Conservation (phyloP, 2,888 invertebrate species). For the Eristalis tenax region DNA sequence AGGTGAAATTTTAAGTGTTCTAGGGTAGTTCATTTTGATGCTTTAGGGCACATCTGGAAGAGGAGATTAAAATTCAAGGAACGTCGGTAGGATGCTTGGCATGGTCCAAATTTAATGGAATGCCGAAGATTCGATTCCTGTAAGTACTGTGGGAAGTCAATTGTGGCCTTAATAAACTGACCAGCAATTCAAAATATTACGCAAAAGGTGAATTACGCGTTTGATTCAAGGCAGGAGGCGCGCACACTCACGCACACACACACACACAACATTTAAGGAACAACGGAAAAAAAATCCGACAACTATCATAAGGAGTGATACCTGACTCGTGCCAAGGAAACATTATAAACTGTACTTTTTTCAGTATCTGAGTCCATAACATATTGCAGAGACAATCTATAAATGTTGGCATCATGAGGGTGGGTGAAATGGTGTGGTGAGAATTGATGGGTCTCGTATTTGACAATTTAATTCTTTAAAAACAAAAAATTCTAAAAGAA, state of each 20-base stretch:
- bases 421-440: neutral
- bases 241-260: no score
- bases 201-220: neutral
- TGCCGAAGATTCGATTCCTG: constrained; percentile 54
- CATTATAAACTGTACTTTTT: neutral
- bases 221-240: neutral
- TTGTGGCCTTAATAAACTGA: constrained; percentile 47
- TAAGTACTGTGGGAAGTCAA: constrained; percentile 4
- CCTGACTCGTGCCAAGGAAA: neutral
- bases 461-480: neutral
- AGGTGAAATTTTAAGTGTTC: constrained; percentile 63
- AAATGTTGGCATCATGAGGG: neutral
- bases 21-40: constrained; percentile 45
- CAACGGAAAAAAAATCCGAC: neutral
- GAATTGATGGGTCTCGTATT: no score
- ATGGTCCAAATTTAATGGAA: constrained; percentile 32
- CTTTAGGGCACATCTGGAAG: constrained; percentile 38
- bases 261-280: neutral
- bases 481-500: no score
- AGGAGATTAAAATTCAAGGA: constrained; percentile 61
- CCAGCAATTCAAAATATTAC: constrained; percentile 5
- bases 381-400: neutral
- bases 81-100: constrained; percentile 19
- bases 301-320: neutral
- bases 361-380: neutral